Base-by-base conservation (phyloP, 2,888 invertebrate species). In the Limnephilus auricula region DNA sequence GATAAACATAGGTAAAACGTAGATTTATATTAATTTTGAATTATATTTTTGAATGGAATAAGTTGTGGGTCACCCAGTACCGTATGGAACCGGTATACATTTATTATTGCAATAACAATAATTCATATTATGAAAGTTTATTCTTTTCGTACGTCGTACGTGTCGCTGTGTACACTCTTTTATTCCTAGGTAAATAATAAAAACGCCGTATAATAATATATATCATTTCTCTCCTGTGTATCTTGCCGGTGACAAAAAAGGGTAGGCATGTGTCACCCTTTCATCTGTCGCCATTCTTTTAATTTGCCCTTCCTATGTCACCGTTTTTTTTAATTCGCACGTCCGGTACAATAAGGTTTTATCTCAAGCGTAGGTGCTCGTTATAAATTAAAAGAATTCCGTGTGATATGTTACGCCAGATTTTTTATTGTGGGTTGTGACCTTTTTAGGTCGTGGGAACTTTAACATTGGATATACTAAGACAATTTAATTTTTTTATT, bases 101-200 rank as follows among this genome's bases (percentile, higher is more conserved):
- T 93, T 93, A 93, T 91, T 93, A 93, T 93, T 93, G 93, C 92
- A 90, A 93, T 93, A 93, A 93, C 93, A 92, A 93, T 93, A 93
- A 92, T 93, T 93, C 92, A 93, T 91, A 93, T 91, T 92, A 91
- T 80, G 92, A 91, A 92, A 92, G 91, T 93, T 92, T 93, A 93
- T 92, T 92, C 92, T 92, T 92, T 91, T 88, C 93, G 90, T 91
- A 82, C 89, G 84, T 79, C 91, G 92, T 90, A 90, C 92, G 92
- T 92, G 92, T 90, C 79, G 87, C 91, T 87, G 90, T 82, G 91
- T 85, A 84, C 86, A 92, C 93, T 92, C 93, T 90, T 92, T 92
- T 92, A 93, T 93, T 93, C 92, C 90, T 93, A 93, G 93, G 93
- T 93, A 93, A 93, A 93, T 93, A 93, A 93, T 93, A 93, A 93